Evolutionary conservation across 2,113 vertebrate species (phyloP).

Genomic region (Fulica atra): DNA sequence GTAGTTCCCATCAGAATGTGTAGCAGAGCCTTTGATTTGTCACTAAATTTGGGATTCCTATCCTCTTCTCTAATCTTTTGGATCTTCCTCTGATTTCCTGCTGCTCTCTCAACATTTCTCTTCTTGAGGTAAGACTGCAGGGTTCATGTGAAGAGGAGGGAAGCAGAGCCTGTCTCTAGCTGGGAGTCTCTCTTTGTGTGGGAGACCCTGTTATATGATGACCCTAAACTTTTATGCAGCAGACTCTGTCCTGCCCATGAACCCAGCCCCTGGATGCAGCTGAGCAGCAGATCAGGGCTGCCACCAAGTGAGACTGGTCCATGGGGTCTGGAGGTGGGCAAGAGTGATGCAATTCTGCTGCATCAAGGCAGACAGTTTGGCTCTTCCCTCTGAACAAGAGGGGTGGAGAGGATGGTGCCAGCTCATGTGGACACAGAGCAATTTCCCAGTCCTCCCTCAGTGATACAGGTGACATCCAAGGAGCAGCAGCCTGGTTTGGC

Average conservation of each 20-base stretch:
- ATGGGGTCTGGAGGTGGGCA: neutral
- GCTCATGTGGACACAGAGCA: accelerated
- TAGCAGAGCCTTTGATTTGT: neutral
- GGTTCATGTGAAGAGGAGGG: neutral
- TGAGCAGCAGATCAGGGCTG: neutral
- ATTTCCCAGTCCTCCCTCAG: neutral
- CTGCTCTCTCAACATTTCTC: neutral
- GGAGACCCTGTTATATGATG: neutral
- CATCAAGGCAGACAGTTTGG: neutral
- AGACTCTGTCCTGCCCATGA: neutral
- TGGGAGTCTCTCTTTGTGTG: neutral
- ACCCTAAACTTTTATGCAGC: neutral
- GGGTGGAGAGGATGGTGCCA: neutral
- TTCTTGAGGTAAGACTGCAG: neutral
- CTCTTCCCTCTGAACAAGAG: neutral
- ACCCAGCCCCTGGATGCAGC: neutral
- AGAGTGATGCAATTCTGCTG: neutral
- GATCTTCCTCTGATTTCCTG: neutral
- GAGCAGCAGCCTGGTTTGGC: neutral
- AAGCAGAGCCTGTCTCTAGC: neutral
- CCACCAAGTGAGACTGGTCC: neutral
- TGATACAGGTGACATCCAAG: neutral
- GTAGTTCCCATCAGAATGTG: neutral
- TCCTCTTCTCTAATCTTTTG: neutral
- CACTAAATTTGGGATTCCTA: neutral